These are phyloP conservation scores for Hypanus sabinus DNA, from an alignment of 2,113 vertebrate genomes.

Conservation along the genomic window DNA sequence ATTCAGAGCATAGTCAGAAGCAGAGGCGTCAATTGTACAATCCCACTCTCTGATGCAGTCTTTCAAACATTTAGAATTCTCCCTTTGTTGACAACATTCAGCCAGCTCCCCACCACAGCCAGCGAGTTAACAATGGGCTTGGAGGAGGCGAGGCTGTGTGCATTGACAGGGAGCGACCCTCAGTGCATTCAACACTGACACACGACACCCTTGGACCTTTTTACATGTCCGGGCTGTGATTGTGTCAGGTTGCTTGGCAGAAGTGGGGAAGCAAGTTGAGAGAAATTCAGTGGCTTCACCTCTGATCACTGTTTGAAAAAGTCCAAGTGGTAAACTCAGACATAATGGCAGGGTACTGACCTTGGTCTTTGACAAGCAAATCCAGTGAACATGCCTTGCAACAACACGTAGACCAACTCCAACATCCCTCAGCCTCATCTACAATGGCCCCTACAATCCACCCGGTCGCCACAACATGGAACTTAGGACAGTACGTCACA, in stretches of 20 bases:
- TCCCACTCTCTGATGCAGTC: background rate
- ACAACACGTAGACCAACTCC: background rate
- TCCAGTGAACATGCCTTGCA: too few relatives aligned
- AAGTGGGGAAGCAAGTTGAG: background rate
- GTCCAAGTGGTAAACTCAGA: background rate
- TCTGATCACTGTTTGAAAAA: background rate
- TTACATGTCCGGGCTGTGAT: background rate
- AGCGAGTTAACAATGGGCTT: background rate
- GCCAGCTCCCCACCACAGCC: background rate
- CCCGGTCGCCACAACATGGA: background rate
- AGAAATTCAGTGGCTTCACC: background rate
- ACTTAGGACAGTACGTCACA: too few relatives aligned
- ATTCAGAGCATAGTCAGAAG: background rate
- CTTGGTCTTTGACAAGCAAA: background rate
- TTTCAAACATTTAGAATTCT: background rate
- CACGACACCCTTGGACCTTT: background rate
- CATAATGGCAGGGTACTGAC: background rate
- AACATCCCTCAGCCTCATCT: background rate
- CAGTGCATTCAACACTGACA: slow-evolving; percentile 1
- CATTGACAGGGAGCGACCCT: background rate
- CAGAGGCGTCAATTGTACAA: background rate
- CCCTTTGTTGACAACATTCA: background rate
- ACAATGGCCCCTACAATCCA: background rate
- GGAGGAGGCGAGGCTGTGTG: background rate
- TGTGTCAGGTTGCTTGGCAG: background rate